Evolutionary conservation across 1,140 invertebrate genomes (phyloP), one percentile per base, ranked within the genome.

Genomic region (Radopholus similis): DNA sequence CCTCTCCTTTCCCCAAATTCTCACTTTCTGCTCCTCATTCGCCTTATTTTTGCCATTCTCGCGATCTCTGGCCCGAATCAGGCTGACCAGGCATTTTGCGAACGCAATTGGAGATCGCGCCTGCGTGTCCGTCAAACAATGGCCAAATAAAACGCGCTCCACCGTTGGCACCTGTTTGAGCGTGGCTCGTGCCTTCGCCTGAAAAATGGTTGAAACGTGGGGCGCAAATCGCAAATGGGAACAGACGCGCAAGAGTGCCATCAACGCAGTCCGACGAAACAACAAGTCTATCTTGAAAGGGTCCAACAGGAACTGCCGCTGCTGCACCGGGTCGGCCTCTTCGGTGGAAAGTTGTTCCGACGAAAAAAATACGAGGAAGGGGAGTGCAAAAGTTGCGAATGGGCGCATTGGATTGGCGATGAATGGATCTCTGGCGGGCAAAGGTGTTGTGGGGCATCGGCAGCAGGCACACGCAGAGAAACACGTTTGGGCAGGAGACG

Each of bases 81-180:
- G 28, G 26, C 30, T 62, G n/a, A 42, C 40, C 9, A 62, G 34
- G 49, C 59, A 62, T 47, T 62, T 62, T 6, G 59, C 59, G 32
- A 47, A 62, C 26, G 4, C 15, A 4, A 62, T 40, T 18, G 59
- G 59, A 9, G 34, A 26, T 47, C 23, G 2, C 6, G 30, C 15
- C 5, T 62, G 26, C 6, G 37, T 30, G 23, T 62, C 59, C 21
- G 2, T 6, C 34, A 62, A 35, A 62, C 59, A 62, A 21, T 62
- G 59, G 21, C 21, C 28, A 42, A 62, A 62, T 28, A 62, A 21
- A 32, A 62, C 49, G 13, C n/a, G 38, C n/a, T 62, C 59, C 15
- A 49, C 8, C 49, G 23, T 21, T 4, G 59, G 40, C 13, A 62
- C 40, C 34, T 21, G 9, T 2, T 13, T 4, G 32, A 47, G 4